phyloP scores from a whole-genome alignment of 2,113 vertebrate species.

The Saccopteryx leptura region DNA sequence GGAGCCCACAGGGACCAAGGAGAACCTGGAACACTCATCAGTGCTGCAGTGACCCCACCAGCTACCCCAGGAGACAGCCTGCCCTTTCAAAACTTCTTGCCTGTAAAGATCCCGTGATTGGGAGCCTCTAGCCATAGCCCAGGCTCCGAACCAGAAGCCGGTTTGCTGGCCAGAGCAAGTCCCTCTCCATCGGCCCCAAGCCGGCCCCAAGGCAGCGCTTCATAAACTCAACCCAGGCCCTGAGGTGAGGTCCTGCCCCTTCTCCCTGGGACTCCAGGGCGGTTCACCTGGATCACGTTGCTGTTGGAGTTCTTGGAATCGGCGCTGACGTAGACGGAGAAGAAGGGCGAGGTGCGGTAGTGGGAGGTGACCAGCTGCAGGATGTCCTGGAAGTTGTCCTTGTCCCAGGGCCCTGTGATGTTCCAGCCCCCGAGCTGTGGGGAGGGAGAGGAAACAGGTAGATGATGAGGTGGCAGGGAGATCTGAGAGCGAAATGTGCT shows the following conservation, averaged over 20 bases:
- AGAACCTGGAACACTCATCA: not conserved
- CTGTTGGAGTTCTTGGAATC: slow-evolving; percentile 98
- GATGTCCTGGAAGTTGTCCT: slow-evolving; percentile 94
- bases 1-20: not conserved
- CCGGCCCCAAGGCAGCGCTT: accelerated
- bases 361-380: slow-evolving; percentile 92
- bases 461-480: not conserved
- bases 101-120: not conserved
- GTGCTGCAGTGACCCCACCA: too few species aligned
- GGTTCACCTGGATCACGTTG: slow-evolving; percentile 96
- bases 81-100: not conserved
- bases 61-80: not conserved
- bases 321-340: slow-evolving; percentile 95
- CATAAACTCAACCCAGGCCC: not conserved
- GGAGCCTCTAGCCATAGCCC: not conserved
- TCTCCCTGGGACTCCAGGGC: accelerated
- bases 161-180: too few species aligned
- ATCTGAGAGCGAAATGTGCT: accelerated
- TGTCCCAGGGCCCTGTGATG: slow-evolving; percentile 91
- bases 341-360: slow-evolving; percentile 95
- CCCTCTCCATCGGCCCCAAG: accelerated
- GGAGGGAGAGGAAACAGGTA: not conserved
- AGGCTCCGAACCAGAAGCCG: not conserved
- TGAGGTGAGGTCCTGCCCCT: too few species aligned
- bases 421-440: slow-evolving; percentile 97